Evolutionary conservation across 2,888 invertebrate genomes (phyloP).

Genomic region (Epinotia ramella): DNA sequence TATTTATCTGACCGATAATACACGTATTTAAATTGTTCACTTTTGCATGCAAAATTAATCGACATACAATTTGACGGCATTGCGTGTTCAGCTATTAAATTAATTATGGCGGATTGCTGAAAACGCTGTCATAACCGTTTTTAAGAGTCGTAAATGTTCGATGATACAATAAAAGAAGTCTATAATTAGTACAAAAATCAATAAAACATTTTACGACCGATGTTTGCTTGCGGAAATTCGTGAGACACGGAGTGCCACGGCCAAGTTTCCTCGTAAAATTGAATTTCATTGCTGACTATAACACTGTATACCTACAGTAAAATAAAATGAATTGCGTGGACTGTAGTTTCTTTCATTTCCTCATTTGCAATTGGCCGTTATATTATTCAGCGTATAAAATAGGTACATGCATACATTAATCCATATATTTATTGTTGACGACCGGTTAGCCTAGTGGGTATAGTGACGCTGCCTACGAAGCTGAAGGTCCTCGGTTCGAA

Average conservation of each 20-base stretch:
- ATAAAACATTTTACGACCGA: conserved; percentile 30
- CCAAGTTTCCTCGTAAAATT: conserved; percentile 9
- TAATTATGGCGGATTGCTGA: conserved; percentile 42
- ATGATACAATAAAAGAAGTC: conserved; percentile 37
- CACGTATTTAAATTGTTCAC: conserved; percentile 38
- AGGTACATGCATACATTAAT: no score
- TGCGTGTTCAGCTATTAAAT: conserved; percentile 45
- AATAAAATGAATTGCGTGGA: neutral
- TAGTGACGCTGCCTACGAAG: no score
- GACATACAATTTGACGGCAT: conserved; percentile 38
- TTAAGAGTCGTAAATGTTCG: conserved; percentile 42
- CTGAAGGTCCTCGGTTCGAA: no score
- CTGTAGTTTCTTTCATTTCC: neutral
- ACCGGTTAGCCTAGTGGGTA: no score
- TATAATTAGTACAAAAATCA: conserved; percentile 37
- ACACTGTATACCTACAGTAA: neutral
- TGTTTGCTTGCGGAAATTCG: conserved; percentile 6
- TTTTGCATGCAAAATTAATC: conserved; percentile 44
- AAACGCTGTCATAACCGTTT: conserved; percentile 41
- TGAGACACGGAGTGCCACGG: neutral
- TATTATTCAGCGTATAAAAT: neutral
- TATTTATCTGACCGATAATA: conserved; percentile 34
- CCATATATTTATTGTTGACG: no score
- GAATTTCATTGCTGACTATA: conserved; percentile 2
- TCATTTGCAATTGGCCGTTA: neutral